Evolutionary conservation across 2,888 invertebrate species (phyloP).

Genomic region (Megastigmus dorsalis): DNA sequence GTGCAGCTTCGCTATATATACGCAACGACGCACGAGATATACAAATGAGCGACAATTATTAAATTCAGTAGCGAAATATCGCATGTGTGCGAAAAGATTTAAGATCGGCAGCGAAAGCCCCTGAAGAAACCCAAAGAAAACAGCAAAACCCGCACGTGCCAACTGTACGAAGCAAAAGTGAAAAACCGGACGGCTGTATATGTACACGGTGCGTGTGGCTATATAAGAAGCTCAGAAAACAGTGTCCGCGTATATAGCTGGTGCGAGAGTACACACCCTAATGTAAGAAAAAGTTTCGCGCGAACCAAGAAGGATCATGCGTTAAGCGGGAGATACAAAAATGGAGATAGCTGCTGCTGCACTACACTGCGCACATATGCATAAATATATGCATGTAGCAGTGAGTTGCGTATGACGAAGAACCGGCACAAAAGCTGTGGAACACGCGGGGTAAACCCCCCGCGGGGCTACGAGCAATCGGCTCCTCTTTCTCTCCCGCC

Average conservation of each 20-base stretch:
- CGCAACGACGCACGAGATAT: no score
- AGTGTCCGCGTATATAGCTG: not conserved
- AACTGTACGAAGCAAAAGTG: not conserved
- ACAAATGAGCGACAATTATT: slow-evolving; percentile 47
- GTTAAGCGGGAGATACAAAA: slow-evolving; percentile 22
- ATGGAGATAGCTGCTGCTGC: slow-evolving; percentile 14
- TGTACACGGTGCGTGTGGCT: not conserved
- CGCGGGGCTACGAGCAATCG: slow-evolving; percentile 63
- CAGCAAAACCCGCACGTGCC: not conserved
- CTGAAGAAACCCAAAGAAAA: not conserved
- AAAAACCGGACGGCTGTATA: no score
- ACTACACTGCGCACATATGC: not conserved
- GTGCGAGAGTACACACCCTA: not conserved
- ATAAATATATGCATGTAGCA: not conserved
- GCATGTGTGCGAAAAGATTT: not conserved
- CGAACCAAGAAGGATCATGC: no score
- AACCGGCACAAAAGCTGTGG: slow-evolving; percentile 48
- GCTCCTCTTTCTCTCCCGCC: slow-evolving; percentile 60
- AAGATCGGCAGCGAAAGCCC: not conserved
- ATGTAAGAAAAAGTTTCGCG: not conserved
- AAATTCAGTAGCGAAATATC: slow-evolving; percentile 29
- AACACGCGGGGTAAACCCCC: slow-evolving; percentile 64
- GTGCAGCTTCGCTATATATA: no score
- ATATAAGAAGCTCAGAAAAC: no score
- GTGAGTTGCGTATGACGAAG: slow-evolving; percentile 34